Conservation (phyloP, 2,797 vertebrate species). For the Lindbergichthys nudifrons region DNA sequence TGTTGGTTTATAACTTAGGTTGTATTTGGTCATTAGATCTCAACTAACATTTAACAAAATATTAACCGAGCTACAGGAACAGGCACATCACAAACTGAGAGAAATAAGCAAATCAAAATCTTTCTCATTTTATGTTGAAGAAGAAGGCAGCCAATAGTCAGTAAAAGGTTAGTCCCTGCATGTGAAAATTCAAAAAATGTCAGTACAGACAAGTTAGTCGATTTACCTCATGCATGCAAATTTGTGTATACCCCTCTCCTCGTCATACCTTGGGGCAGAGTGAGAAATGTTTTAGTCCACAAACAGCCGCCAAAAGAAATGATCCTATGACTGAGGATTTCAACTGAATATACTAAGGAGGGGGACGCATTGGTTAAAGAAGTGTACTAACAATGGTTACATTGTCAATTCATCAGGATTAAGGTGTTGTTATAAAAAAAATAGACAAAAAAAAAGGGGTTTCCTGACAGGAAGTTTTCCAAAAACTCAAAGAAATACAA, state of each 20-base stretch:
- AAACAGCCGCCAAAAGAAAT: neutral
- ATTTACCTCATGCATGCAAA: slow-evolving; percentile 90
- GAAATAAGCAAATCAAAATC: slow-evolving; percentile 13
- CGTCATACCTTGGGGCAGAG: slow-evolving; percentile 91
- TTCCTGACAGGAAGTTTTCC: neutral
- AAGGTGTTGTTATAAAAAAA: neutral
- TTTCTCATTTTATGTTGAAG: slow-evolving; percentile 10
- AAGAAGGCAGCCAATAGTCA: slow-evolving; percentile 45
- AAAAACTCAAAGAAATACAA: neutral
- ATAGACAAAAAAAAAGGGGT: neutral
- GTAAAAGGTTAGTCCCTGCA: slow-evolving; percentile 51
- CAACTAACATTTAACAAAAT: slow-evolving; percentile 17
- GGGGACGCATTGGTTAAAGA: no score
- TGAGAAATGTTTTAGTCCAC: slow-evolving; percentile 41
- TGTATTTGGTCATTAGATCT: slow-evolving; percentile 12
- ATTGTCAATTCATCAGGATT: neutral
- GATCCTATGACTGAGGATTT: neutral
- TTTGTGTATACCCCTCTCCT: slow-evolving; percentile 89
- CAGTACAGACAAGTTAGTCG: slow-evolving; percentile 61
- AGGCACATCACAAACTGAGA: slow-evolving; percentile 18
- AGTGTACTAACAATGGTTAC: neutral
- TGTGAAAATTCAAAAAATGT: slow-evolving; percentile 24
- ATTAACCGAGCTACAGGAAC: slow-evolving; percentile 16
- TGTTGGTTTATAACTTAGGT: neutral
- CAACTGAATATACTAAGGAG: no score